phyloP scores from a whole-genome alignment of 2,113 vertebrate genomes.

The Saguinus midas region DNA sequence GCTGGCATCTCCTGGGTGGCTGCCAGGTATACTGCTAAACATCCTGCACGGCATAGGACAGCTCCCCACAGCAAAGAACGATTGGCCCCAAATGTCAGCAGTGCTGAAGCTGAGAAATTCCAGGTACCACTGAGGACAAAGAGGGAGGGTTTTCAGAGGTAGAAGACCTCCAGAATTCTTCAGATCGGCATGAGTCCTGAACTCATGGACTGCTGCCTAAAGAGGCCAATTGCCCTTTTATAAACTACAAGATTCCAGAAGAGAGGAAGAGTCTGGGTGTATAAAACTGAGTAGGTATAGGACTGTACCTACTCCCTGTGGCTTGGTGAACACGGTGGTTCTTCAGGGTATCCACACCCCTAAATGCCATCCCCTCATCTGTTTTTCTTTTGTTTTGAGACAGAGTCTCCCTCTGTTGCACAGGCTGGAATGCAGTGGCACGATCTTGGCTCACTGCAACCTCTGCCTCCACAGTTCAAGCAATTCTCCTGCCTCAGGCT shows the following conservation, averaged over 20 bases:
- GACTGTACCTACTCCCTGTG: neutral
- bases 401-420: no score
- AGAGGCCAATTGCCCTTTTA: neutral
- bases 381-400: no score
- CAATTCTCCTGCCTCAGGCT: no score
- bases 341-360: neutral
- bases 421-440: no score
- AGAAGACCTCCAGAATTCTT: neutral
- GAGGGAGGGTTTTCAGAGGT: neutral
- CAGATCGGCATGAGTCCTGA: neutral
- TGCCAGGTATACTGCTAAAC: neutral
- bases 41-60: rapidly evolving
- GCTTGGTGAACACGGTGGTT: neutral
- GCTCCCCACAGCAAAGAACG: neutral
- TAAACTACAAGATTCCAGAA: neutral
- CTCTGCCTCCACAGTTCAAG: no score
- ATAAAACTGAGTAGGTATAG: neutral
- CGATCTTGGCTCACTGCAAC: no score
- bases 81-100: neutral
- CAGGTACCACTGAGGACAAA: no score
- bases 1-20: neutral
- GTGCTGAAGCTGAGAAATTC: neutral
- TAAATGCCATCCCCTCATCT: neutral
- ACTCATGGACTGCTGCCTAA: neutral
- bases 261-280: neutral